Evolutionary conservation across 2,888 invertebrate species (phyloP).

Genomic region (Zygaena filipendulae): DNA sequence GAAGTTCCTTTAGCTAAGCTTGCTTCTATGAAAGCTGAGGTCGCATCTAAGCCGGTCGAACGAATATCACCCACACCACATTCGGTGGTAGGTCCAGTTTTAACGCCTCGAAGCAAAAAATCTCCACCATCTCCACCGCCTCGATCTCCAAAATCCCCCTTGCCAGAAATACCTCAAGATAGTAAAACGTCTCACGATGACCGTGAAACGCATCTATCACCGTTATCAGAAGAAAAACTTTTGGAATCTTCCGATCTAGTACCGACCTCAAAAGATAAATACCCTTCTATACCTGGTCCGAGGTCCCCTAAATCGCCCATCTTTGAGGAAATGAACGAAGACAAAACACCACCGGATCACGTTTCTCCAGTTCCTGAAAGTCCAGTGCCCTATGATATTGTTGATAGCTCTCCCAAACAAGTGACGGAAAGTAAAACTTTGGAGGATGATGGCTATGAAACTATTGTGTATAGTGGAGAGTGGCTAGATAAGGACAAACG

Average conservation of each 20-base stretch:
- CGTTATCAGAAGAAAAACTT: constrained; percentile 26
- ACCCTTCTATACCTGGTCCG: constrained; percentile 20
- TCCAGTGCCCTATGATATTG: constrained; percentile 32
- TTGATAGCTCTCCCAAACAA: constrained; percentile 27
- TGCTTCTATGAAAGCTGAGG: constrained; percentile 1
- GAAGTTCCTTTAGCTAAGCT: constrained; percentile 19
- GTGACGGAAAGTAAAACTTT: constrained; percentile 20
- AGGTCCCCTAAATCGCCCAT: constrained; percentile 28
- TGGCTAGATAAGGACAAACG: constrained; percentile 49
- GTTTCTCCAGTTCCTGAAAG: constrained; percentile 25
- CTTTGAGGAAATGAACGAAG: constrained; percentile 25
- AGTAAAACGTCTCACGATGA: constrained; percentile 20
- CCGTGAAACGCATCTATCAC: constrained; percentile 27
- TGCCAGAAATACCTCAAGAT: constrained; percentile 25
- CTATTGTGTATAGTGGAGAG: constrained; percentile 37
- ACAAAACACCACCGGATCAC: constrained; percentile 22
- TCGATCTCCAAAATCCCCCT: constrained; percentile 34
- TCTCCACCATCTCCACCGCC: constrained; percentile 41
- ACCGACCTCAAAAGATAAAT: constrained; percentile 15
- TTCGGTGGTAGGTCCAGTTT: constrained; percentile 25
- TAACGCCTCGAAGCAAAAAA: constrained; percentile 33
- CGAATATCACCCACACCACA: constrained; percentile 28
- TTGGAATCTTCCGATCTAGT: too few species aligned
- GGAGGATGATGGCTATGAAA: constrained; percentile 42
- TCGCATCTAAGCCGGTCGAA: constrained; percentile 27